Percentiles rank a stretch among this genome's conserved stretches.
Evolutionary conservation across 1,140 invertebrate species (phyloP).

Genomic region (Drosophila rhopaloa): DNA sequence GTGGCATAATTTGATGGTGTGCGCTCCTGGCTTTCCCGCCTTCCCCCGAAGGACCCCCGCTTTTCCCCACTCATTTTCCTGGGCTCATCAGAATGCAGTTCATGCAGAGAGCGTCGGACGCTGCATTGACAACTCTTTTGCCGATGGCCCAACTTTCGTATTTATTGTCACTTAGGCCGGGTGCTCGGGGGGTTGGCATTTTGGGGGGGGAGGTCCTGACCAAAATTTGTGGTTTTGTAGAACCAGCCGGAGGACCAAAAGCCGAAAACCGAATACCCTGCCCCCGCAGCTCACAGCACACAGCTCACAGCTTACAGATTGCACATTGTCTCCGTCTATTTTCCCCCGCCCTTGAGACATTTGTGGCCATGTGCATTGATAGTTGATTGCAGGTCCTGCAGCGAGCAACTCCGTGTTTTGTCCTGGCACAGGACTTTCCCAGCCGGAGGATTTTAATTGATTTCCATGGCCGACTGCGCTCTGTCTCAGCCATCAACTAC

Average conservation of each 20-base stretch:
- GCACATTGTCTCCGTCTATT: constrained; percentile 31
- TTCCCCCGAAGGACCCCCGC: no score
- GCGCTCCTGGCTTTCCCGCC: not conserved
- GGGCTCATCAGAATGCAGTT: constrained; percentile 52
- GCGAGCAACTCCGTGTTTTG: constrained; percentile 2
- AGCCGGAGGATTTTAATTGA: constrained; percentile 82
- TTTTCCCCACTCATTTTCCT: constrained; percentile 10
- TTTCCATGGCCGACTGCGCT: constrained; percentile 80
- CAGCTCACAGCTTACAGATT: constrained; percentile 38
- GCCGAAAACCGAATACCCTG: constrained; percentile 14
- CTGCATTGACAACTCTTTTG: constrained; percentile 54
- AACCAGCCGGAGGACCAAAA: constrained; percentile 51
- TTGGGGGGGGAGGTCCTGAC: constrained; percentile 36
- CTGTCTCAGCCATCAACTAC: constrained; percentile 61
- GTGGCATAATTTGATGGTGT: constrained; percentile 32
- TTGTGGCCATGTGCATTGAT: constrained; percentile 68
- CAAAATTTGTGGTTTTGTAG: constrained; percentile 81
- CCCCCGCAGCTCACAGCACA: not conserved
- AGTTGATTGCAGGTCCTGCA: constrained; percentile 65
- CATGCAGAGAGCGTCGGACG: constrained; percentile 34
- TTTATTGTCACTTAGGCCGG: constrained; percentile 54
- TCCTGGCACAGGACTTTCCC: constrained; percentile 37
- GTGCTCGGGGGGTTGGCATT: constrained; percentile 8
- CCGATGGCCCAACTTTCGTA: constrained; percentile 53
- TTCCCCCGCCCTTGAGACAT: constrained; percentile 26